phyloP scores from a whole-genome alignment of 2,888 invertebrate genomes.

The Linnaemya vulpina region DNA sequence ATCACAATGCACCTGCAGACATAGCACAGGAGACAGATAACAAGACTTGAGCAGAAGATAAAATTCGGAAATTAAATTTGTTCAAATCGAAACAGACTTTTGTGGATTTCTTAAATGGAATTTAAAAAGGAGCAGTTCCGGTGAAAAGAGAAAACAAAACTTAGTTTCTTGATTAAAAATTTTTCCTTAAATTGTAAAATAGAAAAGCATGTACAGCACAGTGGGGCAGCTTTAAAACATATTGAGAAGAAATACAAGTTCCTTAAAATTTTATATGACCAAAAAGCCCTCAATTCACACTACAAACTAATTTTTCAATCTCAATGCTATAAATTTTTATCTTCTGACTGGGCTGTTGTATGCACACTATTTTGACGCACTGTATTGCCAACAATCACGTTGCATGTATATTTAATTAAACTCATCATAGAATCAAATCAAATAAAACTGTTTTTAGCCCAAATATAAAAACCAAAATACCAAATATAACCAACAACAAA shows the following conservation, averaged over 20 bases:
- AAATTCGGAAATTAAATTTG: constrained; percentile 8
- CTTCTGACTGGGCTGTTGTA: no score
- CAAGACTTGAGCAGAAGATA: constrained; percentile 13
- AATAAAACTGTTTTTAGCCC: neutral
- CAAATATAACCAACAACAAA: neutral
- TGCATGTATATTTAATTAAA: neutral
- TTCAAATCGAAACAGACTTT: neutral
- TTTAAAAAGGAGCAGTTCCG: neutral
- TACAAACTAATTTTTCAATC: no score
- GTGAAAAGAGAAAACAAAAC: neutral
- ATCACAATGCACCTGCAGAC: neutral
- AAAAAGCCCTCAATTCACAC: no score
- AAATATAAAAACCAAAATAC: no score
- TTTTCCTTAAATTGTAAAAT: neutral
- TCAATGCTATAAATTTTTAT: no score
- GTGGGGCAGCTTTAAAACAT: neutral
- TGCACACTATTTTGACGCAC: no score
- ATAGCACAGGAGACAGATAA: neutral
- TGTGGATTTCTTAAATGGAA: neutral
- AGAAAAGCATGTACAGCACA: neutral
- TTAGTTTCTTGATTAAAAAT: neutral
- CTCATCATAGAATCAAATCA: constrained; percentile 19
- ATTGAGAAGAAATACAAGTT: no score
- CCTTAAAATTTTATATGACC: no score
- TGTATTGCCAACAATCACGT: neutral